Base-by-base conservation (phyloP, 2,888 invertebrate species). In the Corbicula japonica region DNA sequence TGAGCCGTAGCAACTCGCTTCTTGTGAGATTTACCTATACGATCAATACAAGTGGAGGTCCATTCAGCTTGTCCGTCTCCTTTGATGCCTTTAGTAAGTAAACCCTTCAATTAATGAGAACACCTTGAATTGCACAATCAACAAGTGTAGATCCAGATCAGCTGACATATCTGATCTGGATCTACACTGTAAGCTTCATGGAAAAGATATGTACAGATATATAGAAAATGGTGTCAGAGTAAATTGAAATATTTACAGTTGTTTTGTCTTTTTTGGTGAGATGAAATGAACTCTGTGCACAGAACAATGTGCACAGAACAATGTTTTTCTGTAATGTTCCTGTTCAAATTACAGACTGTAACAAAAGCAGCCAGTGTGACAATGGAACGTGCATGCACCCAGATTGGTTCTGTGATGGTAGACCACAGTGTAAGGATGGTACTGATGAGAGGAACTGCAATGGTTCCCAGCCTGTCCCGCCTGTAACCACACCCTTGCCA, bases 321-420 rank as follows among this genome's bases (percentile, higher is more conserved):
- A 10, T 41, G 10, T 41, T 41, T 18, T 12, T 41, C 41, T 18
- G 41, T 41, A 41, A 10, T 12, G 15, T 10, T 12, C 15, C 5
- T 15, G 46, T 23, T 38, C 48, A 12, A 28, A 48, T 70, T 76
- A 10, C 78, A 87, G 87, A 61, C 23, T 87, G 87, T 70, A 74
- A 83, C 74, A 76, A 26, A 2, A 82, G 48, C 10, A 73, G 74
- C 35, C 80, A 70, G 72, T 89, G 89, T 83, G 76, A 66, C 23
- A 86, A 85, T 76, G 84, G 84, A 8, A 28, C 74, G 18, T 89
- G 89, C 65, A 70, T 89, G n/a, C 89, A 86, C 61, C 84, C 83
- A 0, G 85, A 84, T 78, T 89, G 89, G 89, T 68, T 48, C 21
- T 89, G 89, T 83, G 79, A 89, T 52, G 85, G 86, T 1, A 32